Evolutionary conservation across 1,140 invertebrate species (phyloP).

Genomic region (Parapsyche elsis): DNA sequence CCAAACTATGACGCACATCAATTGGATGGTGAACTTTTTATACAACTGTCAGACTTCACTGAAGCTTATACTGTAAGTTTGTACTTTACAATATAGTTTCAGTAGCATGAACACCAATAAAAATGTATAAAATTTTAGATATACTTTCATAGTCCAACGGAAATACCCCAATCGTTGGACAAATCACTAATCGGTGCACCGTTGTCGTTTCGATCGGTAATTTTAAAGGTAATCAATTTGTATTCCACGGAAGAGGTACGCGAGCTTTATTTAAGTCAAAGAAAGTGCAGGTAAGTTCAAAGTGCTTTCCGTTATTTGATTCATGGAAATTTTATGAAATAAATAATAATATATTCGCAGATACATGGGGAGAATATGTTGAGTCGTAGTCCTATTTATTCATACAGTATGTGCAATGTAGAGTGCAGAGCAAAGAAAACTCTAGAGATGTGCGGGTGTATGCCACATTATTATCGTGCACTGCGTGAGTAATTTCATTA

Average conservation of each 20-base stretch:
- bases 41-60: constrained; percentile 44
- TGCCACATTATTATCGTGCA: constrained; percentile 72
- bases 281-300: constrained; percentile 66
- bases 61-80: constrained; percentile 25
- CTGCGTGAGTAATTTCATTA: constrained; percentile 54
- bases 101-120: too few species aligned
- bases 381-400: constrained; percentile 71
- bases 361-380: constrained; percentile 67
- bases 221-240: constrained; percentile 61
- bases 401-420: constrained; percentile 72
- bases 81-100: too few species aligned
- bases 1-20: constrained; percentile 32
- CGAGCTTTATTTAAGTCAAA: constrained; percentile 60
- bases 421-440: constrained; percentile 74
- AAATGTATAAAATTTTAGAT: constrained; percentile 56
- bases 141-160: constrained; percentile 62
- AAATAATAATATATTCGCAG: constrained; percentile 51
- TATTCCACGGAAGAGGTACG: constrained; percentile 60
- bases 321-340: neutral
- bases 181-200: constrained; percentile 58
- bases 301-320: neutral
- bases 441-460: constrained; percentile 70
- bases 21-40: constrained; percentile 51
- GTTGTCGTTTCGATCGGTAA: constrained; percentile 59
- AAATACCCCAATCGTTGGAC: constrained; percentile 59